Evolutionary conservation across 2,113 vertebrate genomes (phyloP).

Genomic region (Trogon surrucura): DNA sequence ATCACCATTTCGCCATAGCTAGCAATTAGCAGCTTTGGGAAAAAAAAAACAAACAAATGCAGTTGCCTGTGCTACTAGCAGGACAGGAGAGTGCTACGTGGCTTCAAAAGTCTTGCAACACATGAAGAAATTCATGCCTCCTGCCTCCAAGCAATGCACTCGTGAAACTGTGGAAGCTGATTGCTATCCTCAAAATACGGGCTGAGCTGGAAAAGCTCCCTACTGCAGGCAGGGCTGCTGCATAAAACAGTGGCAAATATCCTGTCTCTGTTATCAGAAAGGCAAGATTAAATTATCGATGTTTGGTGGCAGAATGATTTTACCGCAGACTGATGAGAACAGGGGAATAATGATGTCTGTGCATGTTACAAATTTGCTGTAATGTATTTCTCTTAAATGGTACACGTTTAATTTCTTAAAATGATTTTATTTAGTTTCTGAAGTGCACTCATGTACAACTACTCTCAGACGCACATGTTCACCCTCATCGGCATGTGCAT

Average conservation of each 20-base stretch:
- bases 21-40: constrained; percentile 38
- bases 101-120: neutral
- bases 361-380: neutral
- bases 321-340: neutral
- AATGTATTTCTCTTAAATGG: neutral
- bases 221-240: neutral
- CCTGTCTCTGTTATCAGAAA: neutral
- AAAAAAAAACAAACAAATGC: neutral
- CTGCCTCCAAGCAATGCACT: neutral
- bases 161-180: neutral
- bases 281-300: neutral
- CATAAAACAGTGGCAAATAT: neutral
- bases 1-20: constrained; percentile 25
- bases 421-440: neutral
- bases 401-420: neutral
- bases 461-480: neutral
- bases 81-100: neutral
- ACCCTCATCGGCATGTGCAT: rapidly evolving
- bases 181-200: neutral
- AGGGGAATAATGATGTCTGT: neutral
- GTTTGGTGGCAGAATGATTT: neutral
- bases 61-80: neutral
- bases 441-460: neutral
- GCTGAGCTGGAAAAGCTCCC: neutral
- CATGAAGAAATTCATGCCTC: neutral